Evolutionary conservation across 2,797 vertebrate species (phyloP), one percentile per base, ranked within the genome.

Genomic region (Tinamus major): DNA sequence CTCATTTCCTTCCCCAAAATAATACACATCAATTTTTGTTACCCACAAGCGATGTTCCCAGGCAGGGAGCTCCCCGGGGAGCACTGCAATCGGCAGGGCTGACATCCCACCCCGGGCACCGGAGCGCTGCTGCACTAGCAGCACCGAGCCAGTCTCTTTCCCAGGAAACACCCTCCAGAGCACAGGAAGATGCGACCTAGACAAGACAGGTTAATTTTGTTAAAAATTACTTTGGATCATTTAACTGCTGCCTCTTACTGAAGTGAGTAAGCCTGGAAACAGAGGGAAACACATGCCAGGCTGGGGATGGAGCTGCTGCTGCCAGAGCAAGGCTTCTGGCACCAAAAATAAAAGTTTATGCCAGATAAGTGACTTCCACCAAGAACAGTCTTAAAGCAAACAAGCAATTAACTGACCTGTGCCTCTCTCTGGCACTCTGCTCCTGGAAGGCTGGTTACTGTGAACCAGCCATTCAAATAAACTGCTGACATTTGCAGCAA

Each of bases 281-380:
- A 17, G 35, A 37, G 61, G 10, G 39, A 39, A 63, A 49, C 79
- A 44, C 48, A 39, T 44, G 67, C 67, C 91, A 95, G 78, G 85
- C 83, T 90, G 80, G 77, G 81, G 83, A 80, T 41, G 56, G 17
- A 91, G 69, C 87, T 84, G 94, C 94, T 74, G 65, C 58, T 92
- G 77, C 72, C 78, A 92, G 78, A 93, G 51, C 71, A 88, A 92
- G 70, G 61, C 31, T 94, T n/a, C 75, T 94, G 91, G 80, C 80
- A 92, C 5, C 63, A 48, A 2, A 2, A 81, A 58, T 68, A 80
- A 68, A 33, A 86, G 11, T 13, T 11, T 13, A 15, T 75, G 87
- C 86, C 92, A 92, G 53, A 82, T 39, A 71, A 75, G 63, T 2
- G 13, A 78, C 79, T 20, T 83, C 62, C 46, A 3, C 26, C 11